Evolutionary conservation across 2,113 vertebrate genomes (phyloP).

Genomic region (Arvicanthis niloticus): DNA sequence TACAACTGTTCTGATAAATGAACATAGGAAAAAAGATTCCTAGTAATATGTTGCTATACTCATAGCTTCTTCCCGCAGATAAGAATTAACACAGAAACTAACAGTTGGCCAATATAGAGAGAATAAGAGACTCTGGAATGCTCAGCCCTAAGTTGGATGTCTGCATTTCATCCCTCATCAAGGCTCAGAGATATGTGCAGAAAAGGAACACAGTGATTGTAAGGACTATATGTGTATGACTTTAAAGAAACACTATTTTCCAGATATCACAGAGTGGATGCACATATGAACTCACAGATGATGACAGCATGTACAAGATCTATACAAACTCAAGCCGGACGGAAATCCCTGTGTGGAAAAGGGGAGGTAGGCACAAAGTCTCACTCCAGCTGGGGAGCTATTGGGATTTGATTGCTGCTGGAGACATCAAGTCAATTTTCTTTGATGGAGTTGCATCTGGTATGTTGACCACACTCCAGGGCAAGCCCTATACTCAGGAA

Average conservation of each 20-base stretch:
- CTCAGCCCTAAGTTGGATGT: not conserved
- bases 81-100: not conserved
- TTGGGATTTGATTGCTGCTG: not conserved
- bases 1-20: not conserved
- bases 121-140: not conserved
- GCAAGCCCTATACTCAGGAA: not conserved
- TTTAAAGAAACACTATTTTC: not conserved
- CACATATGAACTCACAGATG: not conserved
- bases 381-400: not conserved
- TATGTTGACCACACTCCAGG: no score
- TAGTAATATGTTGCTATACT: not conserved
- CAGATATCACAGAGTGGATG: not conserved
- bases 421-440: not conserved
- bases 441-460: not conserved
- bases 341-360: not conserved
- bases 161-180: not conserved
- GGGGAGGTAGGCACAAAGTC: no score
- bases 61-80: not conserved
- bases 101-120: not conserved
- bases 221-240: not conserved
- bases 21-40: not conserved
- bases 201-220: not conserved
- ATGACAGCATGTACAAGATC: not conserved
- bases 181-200: not conserved
- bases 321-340: not conserved